phyloP scores from a whole-genome alignment of 2,888 invertebrate species.

The Alitta virens region DNA sequence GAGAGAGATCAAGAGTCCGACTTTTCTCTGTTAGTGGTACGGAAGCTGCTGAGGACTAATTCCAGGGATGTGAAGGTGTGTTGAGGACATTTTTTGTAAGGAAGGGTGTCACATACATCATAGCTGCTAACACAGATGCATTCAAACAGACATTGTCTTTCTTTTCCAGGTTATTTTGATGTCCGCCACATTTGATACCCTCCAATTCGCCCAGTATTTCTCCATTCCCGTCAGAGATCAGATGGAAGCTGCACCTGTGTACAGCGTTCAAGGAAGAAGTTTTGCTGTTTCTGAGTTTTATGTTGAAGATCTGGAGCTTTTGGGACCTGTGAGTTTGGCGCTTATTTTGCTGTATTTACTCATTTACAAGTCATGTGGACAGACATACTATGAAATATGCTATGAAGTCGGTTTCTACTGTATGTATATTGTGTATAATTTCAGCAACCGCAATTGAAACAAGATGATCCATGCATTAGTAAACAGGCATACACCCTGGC shows the following conservation, averaged over 20 bases:
- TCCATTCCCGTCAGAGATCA: constrained; percentile 50
- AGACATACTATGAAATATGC: too few relatives aligned
- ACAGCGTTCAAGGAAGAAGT: constrained; percentile 45
- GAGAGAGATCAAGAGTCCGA: constrained; percentile 91
- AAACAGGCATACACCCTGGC: constrained; percentile 67
- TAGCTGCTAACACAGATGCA: neutral
- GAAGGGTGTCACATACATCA: neutral
- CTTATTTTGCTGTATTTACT: too few relatives aligned
- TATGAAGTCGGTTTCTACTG: too few relatives aligned
- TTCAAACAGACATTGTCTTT: neutral
- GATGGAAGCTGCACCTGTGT: constrained; percentile 50
- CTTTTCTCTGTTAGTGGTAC: constrained; percentile 79
- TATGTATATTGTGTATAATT: too few relatives aligned
- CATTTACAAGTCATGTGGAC: too few relatives aligned
- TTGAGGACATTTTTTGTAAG: neutral
- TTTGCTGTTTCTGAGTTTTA: constrained; percentile 52
- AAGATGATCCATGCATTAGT: constrained; percentile 63
- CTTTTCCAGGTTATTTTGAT: constrained; percentile 71
- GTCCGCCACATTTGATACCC: constrained; percentile 87
- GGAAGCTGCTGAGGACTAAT: constrained; percentile 71
- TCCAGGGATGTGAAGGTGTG: constrained; percentile 66
- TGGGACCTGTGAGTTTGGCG: constrained; percentile 42
- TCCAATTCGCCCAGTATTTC: constrained; percentile 73
- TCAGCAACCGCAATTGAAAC: constrained; percentile 61
- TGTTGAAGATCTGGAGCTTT: constrained; percentile 45